Evolutionary conservation across 2,113 vertebrate genomes (phyloP).

Genomic region (Ceratotherium simum): DNA sequence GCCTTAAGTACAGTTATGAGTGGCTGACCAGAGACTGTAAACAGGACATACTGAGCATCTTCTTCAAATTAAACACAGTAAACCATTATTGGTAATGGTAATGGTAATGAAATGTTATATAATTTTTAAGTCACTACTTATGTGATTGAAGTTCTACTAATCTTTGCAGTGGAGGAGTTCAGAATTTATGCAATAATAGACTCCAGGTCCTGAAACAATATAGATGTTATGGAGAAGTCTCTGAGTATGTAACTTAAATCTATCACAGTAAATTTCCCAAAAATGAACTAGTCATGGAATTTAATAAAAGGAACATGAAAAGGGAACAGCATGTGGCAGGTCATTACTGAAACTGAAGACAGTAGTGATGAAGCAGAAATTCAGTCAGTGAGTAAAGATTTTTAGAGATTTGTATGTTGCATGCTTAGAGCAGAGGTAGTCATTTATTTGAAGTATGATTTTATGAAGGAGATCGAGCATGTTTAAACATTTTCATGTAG

Average conservation of each 20-base stretch:
- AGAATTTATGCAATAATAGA: not conserved
- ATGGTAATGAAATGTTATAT: not conserved
- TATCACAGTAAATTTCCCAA: not conserved
- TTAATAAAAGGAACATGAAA: not conserved
- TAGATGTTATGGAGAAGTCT: not conserved
- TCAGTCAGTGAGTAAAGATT: not conserved
- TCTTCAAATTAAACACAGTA: not conserved
- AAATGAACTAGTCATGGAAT: not conserved
- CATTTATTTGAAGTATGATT: not conserved
- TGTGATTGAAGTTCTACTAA: not conserved
- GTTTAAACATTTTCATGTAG: not conserved
- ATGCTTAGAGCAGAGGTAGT: fast-evolving
- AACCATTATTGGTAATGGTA: not conserved
- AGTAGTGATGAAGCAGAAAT: not conserved
- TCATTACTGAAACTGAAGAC: not conserved
- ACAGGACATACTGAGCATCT: not conserved
- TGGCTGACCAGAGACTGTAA: not conserved
- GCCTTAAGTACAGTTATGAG: not conserved
- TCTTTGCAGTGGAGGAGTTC: not conserved
- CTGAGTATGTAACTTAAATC: not conserved
- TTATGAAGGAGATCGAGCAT: too few species aligned
- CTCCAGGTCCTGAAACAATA: not conserved
- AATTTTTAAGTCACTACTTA: not conserved
- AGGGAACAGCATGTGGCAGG: not conserved
- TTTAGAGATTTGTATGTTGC: not conserved